Evolutionary conservation across 2,888 invertebrate species (phyloP), one percentile per base, ranked within the genome.

Genomic region (Ecliptopera silaceata): DNA sequence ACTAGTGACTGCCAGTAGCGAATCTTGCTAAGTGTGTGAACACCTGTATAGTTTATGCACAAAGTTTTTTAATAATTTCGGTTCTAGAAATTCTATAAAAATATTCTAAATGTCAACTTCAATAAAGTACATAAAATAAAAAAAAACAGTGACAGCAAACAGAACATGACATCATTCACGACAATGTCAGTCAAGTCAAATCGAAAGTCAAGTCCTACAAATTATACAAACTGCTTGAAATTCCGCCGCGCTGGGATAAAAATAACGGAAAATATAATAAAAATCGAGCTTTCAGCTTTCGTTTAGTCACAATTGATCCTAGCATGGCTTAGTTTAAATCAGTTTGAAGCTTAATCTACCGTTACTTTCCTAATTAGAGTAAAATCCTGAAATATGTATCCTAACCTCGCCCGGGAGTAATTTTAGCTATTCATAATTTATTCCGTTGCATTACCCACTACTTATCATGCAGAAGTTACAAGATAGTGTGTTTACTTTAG

Each of bases 381-480:
- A 17, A 41, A 47, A 41, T n/a, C n/a, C 42, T 29, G 1, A 36
- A 36, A 44, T 36, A 58, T 50, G 54, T 32, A 68, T 70, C 61
- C 63, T 86, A 86, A 86, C 86, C 86, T 85, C 71, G 60, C 32
- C 54, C 65, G 47, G 66, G 44, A 59, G 60, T 65, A 62, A 62
- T 69, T 66, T 74, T 70, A 61, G 64, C n/a, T 4, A 20, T 11
- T 3, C 1, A 12, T 41, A 1, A 8, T 38, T 38, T 34, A 4
- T 17, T 2, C 42, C 12, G 43, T 17, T 11, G 1, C 12, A 65
- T 56, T 59, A 62, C 56, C 41, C 56, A 55, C 46, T 56, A 50
- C 74, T 64, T n/a, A n/a, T n/a, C n/a, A 90, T 90, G 90, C 86
- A 89, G 70, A 90, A 85, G 63, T 70, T 90, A 61, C 90, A 91